Evolutionary conservation across 1,140 invertebrate genomes (phyloP).

Genomic region (Drosophila orena): DNA sequence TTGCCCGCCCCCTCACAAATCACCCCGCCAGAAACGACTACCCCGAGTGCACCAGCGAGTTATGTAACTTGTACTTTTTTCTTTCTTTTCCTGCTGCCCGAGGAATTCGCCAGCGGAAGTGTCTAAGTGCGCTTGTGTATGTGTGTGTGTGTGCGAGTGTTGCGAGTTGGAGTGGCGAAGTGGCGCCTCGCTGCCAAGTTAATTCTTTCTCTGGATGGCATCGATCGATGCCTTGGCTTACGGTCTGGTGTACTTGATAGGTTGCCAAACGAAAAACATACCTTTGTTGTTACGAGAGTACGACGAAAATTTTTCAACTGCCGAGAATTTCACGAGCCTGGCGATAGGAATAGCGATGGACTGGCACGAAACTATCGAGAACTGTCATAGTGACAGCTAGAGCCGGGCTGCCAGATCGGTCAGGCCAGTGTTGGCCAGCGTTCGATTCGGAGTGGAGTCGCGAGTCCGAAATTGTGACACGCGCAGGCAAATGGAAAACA

Average conservation of each 20-base stretch:
- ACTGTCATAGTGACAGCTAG: slow-evolving; percentile 57
- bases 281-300: slow-evolving; percentile 77
- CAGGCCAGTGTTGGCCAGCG: slow-evolving; percentile 7
- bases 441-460: not conserved
- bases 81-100: slow-evolving; percentile 52
- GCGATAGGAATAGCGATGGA: slow-evolving; percentile 56
- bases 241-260: slow-evolving; percentile 52
- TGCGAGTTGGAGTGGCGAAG: slow-evolving; percentile 60
- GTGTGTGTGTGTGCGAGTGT: slow-evolving; percentile 36
- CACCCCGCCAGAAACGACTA: slow-evolving; percentile 3
- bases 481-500: slow-evolving; percentile 32
- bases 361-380: slow-evolving; percentile 29
- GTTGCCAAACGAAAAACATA: slow-evolving; percentile 61
- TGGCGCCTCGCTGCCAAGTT: slow-evolving; percentile 2
- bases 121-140: slow-evolving; percentile 38
- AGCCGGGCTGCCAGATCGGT: slow-evolving; percentile 38
- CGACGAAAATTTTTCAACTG: slow-evolving; percentile 77
- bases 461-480: slow-evolving; percentile 15
- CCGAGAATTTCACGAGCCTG: slow-evolving; percentile 43
- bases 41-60: slow-evolving; percentile 45
- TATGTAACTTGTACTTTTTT: slow-evolving; percentile 69
- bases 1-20: not conserved
- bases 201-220: slow-evolving; percentile 10
- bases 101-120: slow-evolving; percentile 60
- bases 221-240: slow-evolving; percentile 56